Evolutionary conservation across 2,113 vertebrate species (phyloP), one percentile per base, ranked within the genome.

Genomic region (Aix galericulata): DNA sequence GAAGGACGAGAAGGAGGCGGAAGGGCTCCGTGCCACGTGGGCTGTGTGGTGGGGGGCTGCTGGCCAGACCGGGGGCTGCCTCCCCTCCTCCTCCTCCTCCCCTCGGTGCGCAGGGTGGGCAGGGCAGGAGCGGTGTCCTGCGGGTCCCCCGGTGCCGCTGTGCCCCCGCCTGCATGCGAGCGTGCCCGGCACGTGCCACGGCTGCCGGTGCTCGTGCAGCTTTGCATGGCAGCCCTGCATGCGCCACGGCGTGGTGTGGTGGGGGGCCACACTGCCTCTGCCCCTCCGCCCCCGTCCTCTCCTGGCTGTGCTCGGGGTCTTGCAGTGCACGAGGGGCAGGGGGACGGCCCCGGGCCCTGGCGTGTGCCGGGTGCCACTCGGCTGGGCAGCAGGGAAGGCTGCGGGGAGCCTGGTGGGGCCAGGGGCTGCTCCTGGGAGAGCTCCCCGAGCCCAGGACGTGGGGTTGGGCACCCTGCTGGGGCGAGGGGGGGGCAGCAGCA

Each of bases 31-130:
- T 38, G 77, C 50, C 40, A 2, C 1, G 1, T 0, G 9, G 52
- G 67, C 12, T 55, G 60, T 58, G 74, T 74, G 94, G 34, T 76
- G 48, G 52, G 78, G 82, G 40, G 27, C 60, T 31, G 82, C 67
- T n/a, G 93, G 29, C 52, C 2, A 1, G 55, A 53, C 3, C 4
- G 44, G n/a, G 50, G 52, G 13, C 44, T 29, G 44, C 26, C 21
- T 44, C 60, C 1, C 1, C 50, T 0, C 3, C 0, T 53, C 1
- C 50, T 0, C 3, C 0, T 53, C 75, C 27, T 17, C 27, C 31
- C 76, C 10, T 4, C 31, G 2, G 2, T 25, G 44, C n/a, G 1
- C 31, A 2, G 75, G 63, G 38, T 2, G 31, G 34, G 63, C 20
- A 10, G 53, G 42, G 36, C 25, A n/a, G 42, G n/a, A 22, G 29